Conservation (phyloP, 2,888 invertebrate genomes). For the Chloromyia formosa region DNA sequence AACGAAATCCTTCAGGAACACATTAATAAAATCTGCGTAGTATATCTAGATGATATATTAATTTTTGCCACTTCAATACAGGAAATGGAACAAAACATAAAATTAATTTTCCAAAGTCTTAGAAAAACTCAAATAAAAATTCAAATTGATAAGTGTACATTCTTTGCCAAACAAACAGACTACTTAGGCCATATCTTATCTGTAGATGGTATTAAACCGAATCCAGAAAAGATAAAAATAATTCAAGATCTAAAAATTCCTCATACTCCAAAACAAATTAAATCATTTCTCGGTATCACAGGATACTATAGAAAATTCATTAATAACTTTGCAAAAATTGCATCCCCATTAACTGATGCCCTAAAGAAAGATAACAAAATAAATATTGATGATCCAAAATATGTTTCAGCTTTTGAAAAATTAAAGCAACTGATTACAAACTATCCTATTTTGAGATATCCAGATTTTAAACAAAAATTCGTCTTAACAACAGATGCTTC, state of each 20-base stretch:
- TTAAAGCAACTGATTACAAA: neutral
- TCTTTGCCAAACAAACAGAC: no score
- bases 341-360: slow-evolving; percentile 51
- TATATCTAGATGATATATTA: no score
- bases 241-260: slow-evolving; percentile 15
- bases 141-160: no score
- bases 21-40: no score
- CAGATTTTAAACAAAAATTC: slow-evolving; percentile 56
- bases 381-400: slow-evolving; percentile 13
- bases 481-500: slow-evolving; percentile 55
- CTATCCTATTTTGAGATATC: slow-evolving; percentile 47
- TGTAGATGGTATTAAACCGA: no score
- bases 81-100: no score
- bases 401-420: slow-evolving; percentile 23
- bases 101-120: no score
- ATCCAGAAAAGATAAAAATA: no score
- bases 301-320: slow-evolving; percentile 23
- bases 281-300: slow-evolving; percentile 40
- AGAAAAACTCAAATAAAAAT: no score
- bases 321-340: slow-evolving; percentile 25
- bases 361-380: slow-evolving; percentile 33
- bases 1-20: no score
- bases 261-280: slow-evolving; percentile 50
- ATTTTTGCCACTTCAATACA: no score
- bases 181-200: no score